Evolutionary conservation across 2,113 vertebrate species (phyloP).

Genomic region (Felis chaus): DNA sequence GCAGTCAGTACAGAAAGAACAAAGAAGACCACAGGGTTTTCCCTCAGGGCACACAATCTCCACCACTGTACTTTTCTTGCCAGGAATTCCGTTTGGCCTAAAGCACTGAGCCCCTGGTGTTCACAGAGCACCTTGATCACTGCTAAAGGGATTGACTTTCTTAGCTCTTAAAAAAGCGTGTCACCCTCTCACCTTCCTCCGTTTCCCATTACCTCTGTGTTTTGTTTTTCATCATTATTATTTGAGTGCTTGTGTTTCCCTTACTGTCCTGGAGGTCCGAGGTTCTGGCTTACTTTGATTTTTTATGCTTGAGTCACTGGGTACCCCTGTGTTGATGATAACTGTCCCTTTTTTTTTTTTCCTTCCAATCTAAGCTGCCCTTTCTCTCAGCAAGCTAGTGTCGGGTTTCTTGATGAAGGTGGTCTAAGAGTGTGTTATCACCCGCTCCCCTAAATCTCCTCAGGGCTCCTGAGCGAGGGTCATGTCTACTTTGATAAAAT

Average conservation of each 20-base stretch:
- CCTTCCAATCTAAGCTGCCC: background rate
- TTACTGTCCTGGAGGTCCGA: background rate
- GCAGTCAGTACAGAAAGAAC: background rate
- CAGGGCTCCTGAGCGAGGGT: background rate
- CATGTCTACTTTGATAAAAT: background rate
- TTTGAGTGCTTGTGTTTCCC: background rate
- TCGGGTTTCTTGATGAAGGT: background rate
- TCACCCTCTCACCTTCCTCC: background rate
- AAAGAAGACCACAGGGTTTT: background rate
- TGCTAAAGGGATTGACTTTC: background rate
- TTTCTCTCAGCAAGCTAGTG: background rate
- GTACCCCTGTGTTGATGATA: background rate
- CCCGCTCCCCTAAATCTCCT: background rate
- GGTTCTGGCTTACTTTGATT: background rate
- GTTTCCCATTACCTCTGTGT: background rate
- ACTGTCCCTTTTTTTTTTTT: fast-evolving
- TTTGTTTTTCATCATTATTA: background rate
- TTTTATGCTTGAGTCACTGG: background rate
- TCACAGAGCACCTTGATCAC: background rate
- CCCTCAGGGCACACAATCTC: too few species aligned
- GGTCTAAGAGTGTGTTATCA: background rate
- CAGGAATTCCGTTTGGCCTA: background rate
- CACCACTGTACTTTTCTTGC: background rate
- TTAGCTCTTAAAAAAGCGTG: background rate
- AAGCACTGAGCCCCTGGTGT: background rate